Evolutionary conservation across 2,888 invertebrate species (phyloP), one percentile per base, ranked within the genome.

Genomic region (Agrochola lota): DNA sequence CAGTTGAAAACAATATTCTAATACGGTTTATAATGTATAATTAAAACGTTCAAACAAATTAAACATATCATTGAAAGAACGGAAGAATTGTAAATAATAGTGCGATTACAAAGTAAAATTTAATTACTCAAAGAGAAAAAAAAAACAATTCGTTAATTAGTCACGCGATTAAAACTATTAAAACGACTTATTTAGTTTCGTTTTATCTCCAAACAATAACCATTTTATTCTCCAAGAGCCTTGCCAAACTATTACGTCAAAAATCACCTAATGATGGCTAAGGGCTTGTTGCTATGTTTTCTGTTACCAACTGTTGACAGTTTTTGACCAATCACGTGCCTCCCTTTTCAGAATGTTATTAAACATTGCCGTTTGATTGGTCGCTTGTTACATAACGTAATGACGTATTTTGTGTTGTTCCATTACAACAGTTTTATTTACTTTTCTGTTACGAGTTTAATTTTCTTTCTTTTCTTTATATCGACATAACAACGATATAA

Each of bases 301-400:
- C 68, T 78, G 78, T 87, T 88, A 78, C 78, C 66, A 80, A 88
- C 71, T 89, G 89, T 89, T 86, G 85, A 82, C 69, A 81, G 66
- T 76, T 83, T 79, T 74, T 26, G 23, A 74, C 73, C 77, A 88
- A 88, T 86, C 88, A 85, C 81, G 75, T 86, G 88, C 62, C 62
- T 49, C 35, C 9, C 26, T 83, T 82, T 72, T 68, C 68, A 59
- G 62, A 81, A 83, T 88, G 83, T 89, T 88, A 77, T 87, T 78
- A 89, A 88, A 88, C 82, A 84, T 20, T 73, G 62, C n/a, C 26
- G 40, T 80, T 76, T 85, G 80, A 88, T 89, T 88, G 83, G 86
- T 81, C 17, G 66, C 9, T 81, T 43, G 73, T 88, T 88, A 85
- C 69, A 74, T 85, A 87, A 89, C 75, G 59, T 81, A 70, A 70